A percentile compares a stretch with the other conserved stretches of the same genome.
phyloP scores from a whole-genome alignment of 2,888 invertebrate species.

The Lithophane ornitopus region DNA sequence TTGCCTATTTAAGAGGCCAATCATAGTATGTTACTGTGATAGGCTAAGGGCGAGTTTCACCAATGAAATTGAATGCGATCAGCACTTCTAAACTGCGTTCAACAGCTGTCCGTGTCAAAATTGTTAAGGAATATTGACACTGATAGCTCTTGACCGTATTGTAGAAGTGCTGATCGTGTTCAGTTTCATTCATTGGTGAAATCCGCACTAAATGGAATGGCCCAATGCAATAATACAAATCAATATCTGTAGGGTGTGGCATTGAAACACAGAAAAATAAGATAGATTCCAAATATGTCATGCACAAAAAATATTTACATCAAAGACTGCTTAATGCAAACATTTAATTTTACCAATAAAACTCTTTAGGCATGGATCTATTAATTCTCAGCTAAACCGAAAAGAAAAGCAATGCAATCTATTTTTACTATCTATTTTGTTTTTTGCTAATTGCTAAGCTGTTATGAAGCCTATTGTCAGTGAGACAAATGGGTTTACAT shows the following conservation, averaged over 20 bases:
- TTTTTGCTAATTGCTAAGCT: neutral
- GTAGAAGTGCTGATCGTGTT: neutral
- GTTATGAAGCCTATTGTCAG: too few relatives aligned
- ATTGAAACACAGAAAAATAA: too few relatives aligned
- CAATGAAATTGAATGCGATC: neutral
- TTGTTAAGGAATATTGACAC: too few relatives aligned
- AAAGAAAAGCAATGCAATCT: neutral
- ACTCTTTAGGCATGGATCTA: neutral
- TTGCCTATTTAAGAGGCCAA: neutral
- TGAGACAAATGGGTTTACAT: neutral
- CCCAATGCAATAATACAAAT: neutral
- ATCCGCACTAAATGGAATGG: neutral
- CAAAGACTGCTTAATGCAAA: too few relatives aligned
- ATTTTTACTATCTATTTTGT: too few relatives aligned
- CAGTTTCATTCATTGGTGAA: neutral
- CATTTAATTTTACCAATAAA: neutral
- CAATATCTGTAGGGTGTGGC: constrained; percentile 4
- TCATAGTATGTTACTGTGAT: neutral
- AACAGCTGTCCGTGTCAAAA: neutral
- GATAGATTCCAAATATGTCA: too few relatives aligned
- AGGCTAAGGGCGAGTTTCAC: neutral
- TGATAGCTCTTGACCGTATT: too few relatives aligned
- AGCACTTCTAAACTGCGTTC: neutral
- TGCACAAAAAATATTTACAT: too few relatives aligned
- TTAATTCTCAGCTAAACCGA: neutral